These are phyloP conservation scores for Pseudopipra pipra DNA, from an alignment of 2,113 vertebrate genomes.

Conservation along the genomic window DNA sequence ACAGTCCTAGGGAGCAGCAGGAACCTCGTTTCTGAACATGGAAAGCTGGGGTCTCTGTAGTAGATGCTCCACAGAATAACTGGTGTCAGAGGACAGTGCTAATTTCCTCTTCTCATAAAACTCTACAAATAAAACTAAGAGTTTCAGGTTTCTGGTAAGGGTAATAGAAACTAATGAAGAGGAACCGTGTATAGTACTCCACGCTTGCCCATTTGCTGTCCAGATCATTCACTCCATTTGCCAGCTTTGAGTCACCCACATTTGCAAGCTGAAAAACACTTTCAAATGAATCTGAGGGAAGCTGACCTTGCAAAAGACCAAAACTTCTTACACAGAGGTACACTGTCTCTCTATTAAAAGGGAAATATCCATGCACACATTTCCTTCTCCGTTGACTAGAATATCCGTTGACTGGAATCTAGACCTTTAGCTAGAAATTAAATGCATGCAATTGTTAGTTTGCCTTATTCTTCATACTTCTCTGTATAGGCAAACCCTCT, in stretches of 20 bases:
- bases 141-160: background rate
- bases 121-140: background rate
- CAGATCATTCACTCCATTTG: background rate
- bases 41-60: background rate
- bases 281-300: background rate
- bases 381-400: background rate
- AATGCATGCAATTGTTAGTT: background rate
- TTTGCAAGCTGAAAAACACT: background rate
- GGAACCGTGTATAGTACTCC: fast-evolving
- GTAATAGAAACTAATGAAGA: background rate
- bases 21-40: fast-evolving
- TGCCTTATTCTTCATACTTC: background rate
- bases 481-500: background rate
- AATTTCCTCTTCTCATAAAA: background rate
- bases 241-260: background rate
- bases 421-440: background rate
- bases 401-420: background rate
- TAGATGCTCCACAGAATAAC: background rate
- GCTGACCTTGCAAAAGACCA: background rate
- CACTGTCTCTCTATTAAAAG: background rate
- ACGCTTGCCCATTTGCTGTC: background rate
- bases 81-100: background rate
- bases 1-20: background rate
- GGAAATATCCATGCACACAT: background rate
- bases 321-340: background rate